phyloP scores from a whole-genome alignment of 1,140 invertebrate species.

The Copidosoma floridanum region DNA sequence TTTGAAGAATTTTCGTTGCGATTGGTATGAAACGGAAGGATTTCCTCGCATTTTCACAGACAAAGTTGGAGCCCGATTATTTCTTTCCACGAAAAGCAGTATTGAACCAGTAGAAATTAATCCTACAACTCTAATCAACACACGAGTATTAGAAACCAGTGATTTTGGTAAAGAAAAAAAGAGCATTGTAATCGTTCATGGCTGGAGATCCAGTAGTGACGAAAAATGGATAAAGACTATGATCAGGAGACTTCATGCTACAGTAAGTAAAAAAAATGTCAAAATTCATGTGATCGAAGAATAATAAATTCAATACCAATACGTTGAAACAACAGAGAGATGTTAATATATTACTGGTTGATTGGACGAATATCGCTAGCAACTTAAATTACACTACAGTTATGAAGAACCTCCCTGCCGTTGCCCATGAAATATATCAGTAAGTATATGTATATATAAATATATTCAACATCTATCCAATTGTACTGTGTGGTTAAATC shows the following conservation, averaged over 20 bases:
- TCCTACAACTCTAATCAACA: neutral
- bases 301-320: too few relatives aligned
- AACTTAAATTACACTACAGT: constrained; percentile 13
- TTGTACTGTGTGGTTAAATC: too few relatives aligned
- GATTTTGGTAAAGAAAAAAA: constrained; percentile 6
- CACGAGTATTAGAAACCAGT: neutral
- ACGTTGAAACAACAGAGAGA: too few relatives aligned
- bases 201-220: constrained; percentile 4
- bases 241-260: constrained; percentile 9
- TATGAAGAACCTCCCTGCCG: too few relatives aligned
- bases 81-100: constrained; percentile 1
- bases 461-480: neutral
- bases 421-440: too few relatives aligned
- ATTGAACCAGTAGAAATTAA: neutral
- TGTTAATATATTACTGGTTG: constrained; percentile 14
- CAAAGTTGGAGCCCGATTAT: neutral
- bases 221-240: constrained; percentile 8
- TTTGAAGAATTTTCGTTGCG: too few relatives aligned
- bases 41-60: too few relatives aligned
- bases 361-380: constrained; percentile 12
- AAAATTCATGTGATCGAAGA: too few relatives aligned
- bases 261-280: constrained; percentile 1
- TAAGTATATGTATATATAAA: too few relatives aligned
- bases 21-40: too few relatives aligned
- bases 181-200: constrained; percentile 16